Evolutionary conservation across 2,113 vertebrate species (phyloP), one percentile per base, ranked within the genome.

Genomic region (Rattus rattus): DNA sequence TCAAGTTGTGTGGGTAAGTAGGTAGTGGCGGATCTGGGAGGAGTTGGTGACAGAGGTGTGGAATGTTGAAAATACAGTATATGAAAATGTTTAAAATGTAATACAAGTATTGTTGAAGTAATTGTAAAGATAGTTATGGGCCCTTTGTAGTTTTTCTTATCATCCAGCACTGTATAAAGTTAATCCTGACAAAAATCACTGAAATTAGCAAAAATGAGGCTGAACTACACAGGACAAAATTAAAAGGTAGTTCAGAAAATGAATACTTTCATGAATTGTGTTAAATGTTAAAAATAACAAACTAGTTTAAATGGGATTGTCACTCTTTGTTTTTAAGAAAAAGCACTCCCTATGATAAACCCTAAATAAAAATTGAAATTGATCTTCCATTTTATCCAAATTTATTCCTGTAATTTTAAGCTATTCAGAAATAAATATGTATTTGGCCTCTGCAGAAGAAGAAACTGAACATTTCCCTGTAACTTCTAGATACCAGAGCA

Each of bases 261-360:
- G 49, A 85, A 85, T 91, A 4, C 4, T 95, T 54, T 90, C 12
- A n/a, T 69, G 9, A 61, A 63, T 8, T 77, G 28, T 26, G 10
- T 36, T 59, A 26, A 67, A 33, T 54, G 8, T 28, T 67, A 88
- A 70, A 86, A n/a, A 73, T 43, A 36, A 16, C 36, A 59, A 39
- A n/a, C 4, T 79, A 49, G 3, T 22, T 93, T 90, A 33, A 47
- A 84, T 52, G 87, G 3, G 59, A 56, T 93, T 87, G 26, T 13
- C 6, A 63, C 4, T 54, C 26, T 49, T 94, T 10, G 13, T 88
- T 88, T 69, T 93, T 12, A 81, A 36, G 95, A 95, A 90, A 92
- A 36, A 59, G n/a, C 6, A 88, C 6, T 84, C 9, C 2, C 3
- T 54, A 49, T 91, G 24, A 20, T 76, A 87, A 87, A 94, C 22